These are phyloP conservation scores for Leistus spinibarbis DNA, from an alignment of 2,888 invertebrate species.

Conservation along the genomic window DNA sequence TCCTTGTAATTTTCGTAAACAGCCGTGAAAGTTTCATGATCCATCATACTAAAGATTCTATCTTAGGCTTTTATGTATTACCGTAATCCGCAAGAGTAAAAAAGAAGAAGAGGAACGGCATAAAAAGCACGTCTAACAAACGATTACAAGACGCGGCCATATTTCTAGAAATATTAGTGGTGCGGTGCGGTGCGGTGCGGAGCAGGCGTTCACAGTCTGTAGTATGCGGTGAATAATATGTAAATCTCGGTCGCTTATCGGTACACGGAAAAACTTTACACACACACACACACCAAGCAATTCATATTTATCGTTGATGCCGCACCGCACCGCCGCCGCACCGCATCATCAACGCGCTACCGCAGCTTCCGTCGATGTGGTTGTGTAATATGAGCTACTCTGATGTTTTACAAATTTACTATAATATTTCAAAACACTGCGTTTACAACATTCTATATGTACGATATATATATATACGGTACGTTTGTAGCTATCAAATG, in stretches of 20 bases:
- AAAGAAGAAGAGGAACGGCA: no score
- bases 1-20: background rate
- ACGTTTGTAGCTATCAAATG: background rate
- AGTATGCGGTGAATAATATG: slow-evolving; percentile 15
- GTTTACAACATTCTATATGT: no score
- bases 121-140: background rate
- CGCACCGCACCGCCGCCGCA: background rate
- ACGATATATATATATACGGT: background rate
- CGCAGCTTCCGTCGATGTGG: background rate
- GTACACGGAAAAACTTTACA: background rate
- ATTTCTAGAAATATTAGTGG: slow-evolving; percentile 6
- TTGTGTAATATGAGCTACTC: background rate
- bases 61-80: slow-evolving; percentile 2
- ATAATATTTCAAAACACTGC: slow-evolving; percentile 1
- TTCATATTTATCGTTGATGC: background rate
- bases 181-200: background rate
- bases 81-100: slow-evolving; percentile 1
- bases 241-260: slow-evolving; percentile 17
- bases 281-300: background rate
- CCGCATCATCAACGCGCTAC: background rate
- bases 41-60: slow-evolving; percentile 2
- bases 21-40: background rate
- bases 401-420: slow-evolving; percentile 15
- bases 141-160: slow-evolving; percentile 7
- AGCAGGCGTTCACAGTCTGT: no score